These are phyloP conservation scores for Chromoteleia sp. DNA, from an alignment of 2,888 invertebrate species.

Conservation along the genomic window DNA sequence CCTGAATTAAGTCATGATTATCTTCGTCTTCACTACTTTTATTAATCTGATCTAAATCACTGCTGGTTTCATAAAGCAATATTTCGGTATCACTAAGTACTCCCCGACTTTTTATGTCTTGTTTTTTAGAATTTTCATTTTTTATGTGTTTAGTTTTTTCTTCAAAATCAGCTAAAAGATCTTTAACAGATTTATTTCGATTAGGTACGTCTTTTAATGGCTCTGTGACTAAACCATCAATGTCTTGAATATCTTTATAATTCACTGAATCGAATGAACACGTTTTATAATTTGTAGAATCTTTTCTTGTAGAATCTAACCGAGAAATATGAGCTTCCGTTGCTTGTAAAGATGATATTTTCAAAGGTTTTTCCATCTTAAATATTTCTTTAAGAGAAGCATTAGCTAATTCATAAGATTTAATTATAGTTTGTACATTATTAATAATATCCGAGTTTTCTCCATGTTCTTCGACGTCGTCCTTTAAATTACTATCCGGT, in stretches of 20 bases:
- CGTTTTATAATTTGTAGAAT: slow-evolving; percentile 75
- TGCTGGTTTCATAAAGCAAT: slow-evolving; percentile 84
- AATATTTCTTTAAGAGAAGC: slow-evolving; percentile 76
- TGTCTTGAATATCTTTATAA: slow-evolving; percentile 11
- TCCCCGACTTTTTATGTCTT: slow-evolving; percentile 80
- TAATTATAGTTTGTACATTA: slow-evolving; percentile 79
- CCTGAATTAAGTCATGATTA: slow-evolving; percentile 74
- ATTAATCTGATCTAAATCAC: slow-evolving; percentile 81
- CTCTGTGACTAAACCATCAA: slow-evolving; percentile 48
- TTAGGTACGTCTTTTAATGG: slow-evolving; percentile 73
- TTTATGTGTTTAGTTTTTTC: slow-evolving; percentile 82
- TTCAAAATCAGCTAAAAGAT: slow-evolving; percentile 85
- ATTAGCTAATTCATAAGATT: slow-evolving; percentile 78
- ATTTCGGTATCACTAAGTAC: slow-evolving; percentile 85
- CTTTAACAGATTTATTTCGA: slow-evolving; percentile 84
- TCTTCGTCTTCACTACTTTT: slow-evolving; percentile 76
- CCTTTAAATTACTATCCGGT: slow-evolving; percentile 67
- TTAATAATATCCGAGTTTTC: slow-evolving; percentile 67
- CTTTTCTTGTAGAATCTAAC: slow-evolving; percentile 75
- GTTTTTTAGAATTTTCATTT: slow-evolving; percentile 76
- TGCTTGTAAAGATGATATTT: slow-evolving; percentile 81
- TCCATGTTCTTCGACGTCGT: slow-evolving; percentile 2
- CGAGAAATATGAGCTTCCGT: slow-evolving; percentile 84
- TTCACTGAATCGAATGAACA: slow-evolving; percentile 71
- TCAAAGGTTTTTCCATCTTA: slow-evolving; percentile 84